phyloP scores from a whole-genome alignment of 2,113 vertebrate genomes.

The Ciconia maguari region DNA sequence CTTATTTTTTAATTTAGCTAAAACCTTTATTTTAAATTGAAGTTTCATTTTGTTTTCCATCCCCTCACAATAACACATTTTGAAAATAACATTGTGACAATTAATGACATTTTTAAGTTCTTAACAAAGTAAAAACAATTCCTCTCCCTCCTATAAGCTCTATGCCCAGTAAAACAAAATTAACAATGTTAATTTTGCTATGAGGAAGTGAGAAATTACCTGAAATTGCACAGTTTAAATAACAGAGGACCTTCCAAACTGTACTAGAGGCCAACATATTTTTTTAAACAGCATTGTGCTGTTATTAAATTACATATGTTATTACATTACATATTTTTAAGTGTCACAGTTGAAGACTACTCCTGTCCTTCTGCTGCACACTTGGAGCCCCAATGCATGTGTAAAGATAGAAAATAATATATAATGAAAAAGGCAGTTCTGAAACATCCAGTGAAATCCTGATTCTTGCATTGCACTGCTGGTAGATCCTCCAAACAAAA shows the following conservation, averaged over 20 bases:
- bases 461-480: background rate
- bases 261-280: background rate
- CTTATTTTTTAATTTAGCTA: background rate
- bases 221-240: background rate
- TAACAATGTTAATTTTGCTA: background rate
- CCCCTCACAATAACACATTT: background rate
- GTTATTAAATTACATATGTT: background rate
- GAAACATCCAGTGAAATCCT: background rate
- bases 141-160: background rate
- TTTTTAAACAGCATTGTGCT: background rate
- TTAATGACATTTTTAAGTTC: background rate
- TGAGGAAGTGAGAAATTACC: background rate
- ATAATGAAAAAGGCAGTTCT: background rate
- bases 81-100: background rate
- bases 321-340: background rate
- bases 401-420: background rate
- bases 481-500: background rate
- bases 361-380: background rate
- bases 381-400: background rate
- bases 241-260: background rate
- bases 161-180: background rate
- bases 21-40: slow-evolving; percentile 1
- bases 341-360: background rate
- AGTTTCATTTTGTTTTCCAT: background rate
- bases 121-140: background rate